Evolutionary conservation across 2,797 vertebrate genomes (phyloP), one percentile per base, ranked within the genome.

Genomic region (Natrix natrix): DNA sequence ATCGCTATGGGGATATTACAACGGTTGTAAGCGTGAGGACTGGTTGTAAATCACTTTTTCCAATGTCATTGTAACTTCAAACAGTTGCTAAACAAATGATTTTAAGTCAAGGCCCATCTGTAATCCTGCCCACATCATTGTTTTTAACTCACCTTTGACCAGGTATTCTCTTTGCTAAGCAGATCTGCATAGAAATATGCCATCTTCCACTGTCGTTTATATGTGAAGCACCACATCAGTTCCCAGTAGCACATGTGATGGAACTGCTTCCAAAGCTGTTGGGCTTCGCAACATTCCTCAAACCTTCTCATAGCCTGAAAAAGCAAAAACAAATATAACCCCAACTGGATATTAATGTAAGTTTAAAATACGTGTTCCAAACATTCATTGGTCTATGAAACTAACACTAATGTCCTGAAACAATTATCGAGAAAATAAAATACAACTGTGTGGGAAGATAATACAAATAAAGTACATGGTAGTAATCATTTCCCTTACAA

Each of bases 241-340:
- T 99, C 99, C 99, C 99, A 99, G 98, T 99, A 99, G 94, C 99
- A 99, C 99, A 99, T 99, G 97, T 99, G 99, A 92, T 99, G 99
- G 91, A 99, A 99, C 97, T 99, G 99, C 95, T 99, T 99, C 99
- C 99, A 99, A 94, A 98, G 98, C 95, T 99, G 99, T 98, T 99
- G 99, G 56, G 98, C 98, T 95, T 99, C 99, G 0, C 99, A 99
- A 95, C 99, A 99, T 93, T 99, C 99, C 97, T 99, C 98, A 0
- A 99, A 99, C 60, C 98, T 98, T 17, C 91, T 93, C 94, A 99
- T 98, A 87, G 99, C 99, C 99, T 99, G 96, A 1, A 92, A 95
- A 90, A 95, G 43, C 94, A 91, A 91, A 92, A 0, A 61, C 8
- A 90, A 78, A 57, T 88, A 92, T 10, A 91, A 54, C 3, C 61